Conservation (phyloP, 2,113 vertebrate species). For the Tachycineta bicolor region DNA sequence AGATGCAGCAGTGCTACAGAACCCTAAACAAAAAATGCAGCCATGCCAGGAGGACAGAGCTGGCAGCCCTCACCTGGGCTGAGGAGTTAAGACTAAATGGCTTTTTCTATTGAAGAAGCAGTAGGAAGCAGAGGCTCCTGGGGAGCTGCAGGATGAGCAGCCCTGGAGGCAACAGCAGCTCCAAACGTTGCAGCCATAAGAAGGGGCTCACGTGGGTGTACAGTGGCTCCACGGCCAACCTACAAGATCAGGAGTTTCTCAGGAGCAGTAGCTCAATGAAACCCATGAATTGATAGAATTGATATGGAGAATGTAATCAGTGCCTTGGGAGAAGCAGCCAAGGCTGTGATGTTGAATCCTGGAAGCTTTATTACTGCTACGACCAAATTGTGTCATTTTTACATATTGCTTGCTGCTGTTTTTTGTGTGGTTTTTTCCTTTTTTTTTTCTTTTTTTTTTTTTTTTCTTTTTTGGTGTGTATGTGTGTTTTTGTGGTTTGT, state of each 20-base stretch:
- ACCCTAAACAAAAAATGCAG: not conserved
- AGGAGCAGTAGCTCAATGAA: not conserved
- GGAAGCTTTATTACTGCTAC: not conserved
- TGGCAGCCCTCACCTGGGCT: not conserved
- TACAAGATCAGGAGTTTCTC: not conserved
- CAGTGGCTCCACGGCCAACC: not conserved
- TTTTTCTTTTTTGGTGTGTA: not conserved
- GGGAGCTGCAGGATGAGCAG: not conserved
- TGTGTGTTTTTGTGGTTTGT: too few species aligned
- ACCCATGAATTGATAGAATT: not conserved
- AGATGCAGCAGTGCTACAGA: not conserved
- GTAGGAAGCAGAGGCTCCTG: not conserved
- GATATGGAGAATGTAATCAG: not conserved
- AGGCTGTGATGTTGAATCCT: rapidly evolving
- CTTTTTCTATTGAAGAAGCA: not conserved
- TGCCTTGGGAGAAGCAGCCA: not conserved
- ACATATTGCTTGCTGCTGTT: not conserved
- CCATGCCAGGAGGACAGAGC: rapidly evolving
- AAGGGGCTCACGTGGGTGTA: not conserved
- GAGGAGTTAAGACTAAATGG: not conserved
- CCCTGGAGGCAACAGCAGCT: not conserved
- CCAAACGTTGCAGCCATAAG: not conserved
- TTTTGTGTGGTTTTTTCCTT: not conserved
- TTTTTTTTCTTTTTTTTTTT: not conserved
- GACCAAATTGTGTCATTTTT: not conserved